phyloP scores from a whole-genome alignment of 2,113 vertebrate species.

The Tenebrosternarchus preto region DNA sequence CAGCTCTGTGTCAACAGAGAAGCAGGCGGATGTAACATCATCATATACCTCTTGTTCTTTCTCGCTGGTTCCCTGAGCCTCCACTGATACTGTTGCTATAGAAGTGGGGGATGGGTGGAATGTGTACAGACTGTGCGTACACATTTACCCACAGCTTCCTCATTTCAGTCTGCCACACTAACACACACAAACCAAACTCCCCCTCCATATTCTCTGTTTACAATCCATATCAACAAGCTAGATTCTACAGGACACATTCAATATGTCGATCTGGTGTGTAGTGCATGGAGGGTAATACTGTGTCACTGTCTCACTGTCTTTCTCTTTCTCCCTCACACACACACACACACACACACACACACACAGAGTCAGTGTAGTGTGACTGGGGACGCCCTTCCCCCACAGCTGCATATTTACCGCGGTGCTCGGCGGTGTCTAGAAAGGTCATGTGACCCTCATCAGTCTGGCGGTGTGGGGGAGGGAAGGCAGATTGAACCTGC shows the following conservation, averaged over 20 bases:
- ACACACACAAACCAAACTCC: constrained; percentile 2
- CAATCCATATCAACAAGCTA: background rate
- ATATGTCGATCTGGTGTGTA: background rate
- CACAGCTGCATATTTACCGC: constrained; percentile 69
- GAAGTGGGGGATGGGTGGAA: background rate
- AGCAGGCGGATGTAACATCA: constrained; percentile 8
- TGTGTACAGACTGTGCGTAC: constrained; percentile 5
- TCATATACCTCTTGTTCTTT: background rate
- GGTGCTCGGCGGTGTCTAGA: constrained; percentile 78
- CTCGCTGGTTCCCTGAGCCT: background rate
- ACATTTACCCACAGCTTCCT: background rate
- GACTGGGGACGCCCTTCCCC: constrained; percentile 63
- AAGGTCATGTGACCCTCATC: constrained; percentile 86
- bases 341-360: background rate
- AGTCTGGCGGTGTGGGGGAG: constrained; percentile 76
- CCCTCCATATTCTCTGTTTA: background rate
- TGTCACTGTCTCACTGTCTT: background rate
- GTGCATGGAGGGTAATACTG: background rate
- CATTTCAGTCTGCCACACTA: background rate
- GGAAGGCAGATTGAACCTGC: constrained; percentile 81
- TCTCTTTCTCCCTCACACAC: background rate
- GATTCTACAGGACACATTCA: background rate
- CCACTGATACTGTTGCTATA: background rate
- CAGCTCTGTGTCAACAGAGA: background rate
- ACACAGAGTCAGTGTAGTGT: constrained; percentile 57